These are phyloP conservation scores for Dallia pectoralis DNA, from an alignment of 2,797 vertebrate genomes.

Conservation along the genomic window DNA sequence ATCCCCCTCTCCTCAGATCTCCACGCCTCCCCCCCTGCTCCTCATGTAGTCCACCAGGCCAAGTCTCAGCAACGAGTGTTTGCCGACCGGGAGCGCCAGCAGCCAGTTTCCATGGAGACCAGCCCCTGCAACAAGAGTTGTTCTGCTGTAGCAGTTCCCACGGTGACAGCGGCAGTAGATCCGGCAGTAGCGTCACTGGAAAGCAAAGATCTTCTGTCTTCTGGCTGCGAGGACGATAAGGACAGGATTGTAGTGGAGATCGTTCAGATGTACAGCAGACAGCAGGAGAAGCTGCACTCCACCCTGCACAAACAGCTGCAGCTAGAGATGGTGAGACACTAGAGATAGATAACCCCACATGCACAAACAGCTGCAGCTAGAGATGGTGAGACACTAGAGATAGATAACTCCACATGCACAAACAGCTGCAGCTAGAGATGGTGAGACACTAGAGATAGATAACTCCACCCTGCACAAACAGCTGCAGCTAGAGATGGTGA, in stretches of 20 bases:
- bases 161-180: slow-evolving; percentile 58
- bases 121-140: slow-evolving; percentile 64
- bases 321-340: slow-evolving; percentile 88
- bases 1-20: slow-evolving; percentile 63
- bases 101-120: slow-evolving; percentile 74
- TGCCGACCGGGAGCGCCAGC: slow-evolving; percentile 59
- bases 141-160: slow-evolving; percentile 31
- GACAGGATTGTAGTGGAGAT: slow-evolving; percentile 95
- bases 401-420: slow-evolving; percentile 79
- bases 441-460: background rate
- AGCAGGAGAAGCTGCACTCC: slow-evolving; percentile 92
- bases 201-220: slow-evolving; percentile 62
- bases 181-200: slow-evolving; percentile 51
- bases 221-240: slow-evolving; percentile 88
- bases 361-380: slow-evolving; percentile 91
- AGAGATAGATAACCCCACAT: slow-evolving; percentile 74
- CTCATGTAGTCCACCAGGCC: slow-evolving; percentile 62
- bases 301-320: slow-evolving; percentile 94
- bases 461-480: slow-evolving; percentile 90
- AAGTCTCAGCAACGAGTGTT: slow-evolving; percentile 68
- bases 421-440: slow-evolving; percentile 87
- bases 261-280: slow-evolving; percentile 92
- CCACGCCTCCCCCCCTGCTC: slow-evolving; percentile 63
- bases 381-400: background rate
- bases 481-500: slow-evolving; percentile 78